Percentiles rank a stretch among this genome's conserved stretches.
These are phyloP conservation scores for Thecophora atra DNA, from an alignment of 2,888 invertebrate species.

Conservation along the genomic window DNA sequence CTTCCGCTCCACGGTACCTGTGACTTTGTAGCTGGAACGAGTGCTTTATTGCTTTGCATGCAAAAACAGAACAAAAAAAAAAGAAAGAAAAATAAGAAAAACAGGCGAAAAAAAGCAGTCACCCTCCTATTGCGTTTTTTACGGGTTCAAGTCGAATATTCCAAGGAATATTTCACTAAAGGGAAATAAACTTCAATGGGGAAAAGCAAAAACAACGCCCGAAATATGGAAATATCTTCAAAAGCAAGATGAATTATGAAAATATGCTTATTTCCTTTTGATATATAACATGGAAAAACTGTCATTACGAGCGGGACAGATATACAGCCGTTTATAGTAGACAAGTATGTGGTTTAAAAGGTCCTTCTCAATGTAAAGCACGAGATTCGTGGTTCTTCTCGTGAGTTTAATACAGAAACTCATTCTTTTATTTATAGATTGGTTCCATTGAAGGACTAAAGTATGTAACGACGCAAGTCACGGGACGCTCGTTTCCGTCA, in stretches of 20 bases:
- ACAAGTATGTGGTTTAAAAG: no score
- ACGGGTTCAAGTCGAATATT: neutral
- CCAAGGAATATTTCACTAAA: constrained; percentile 31
- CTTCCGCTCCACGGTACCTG: constrained; percentile 41
- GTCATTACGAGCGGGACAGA: constrained; percentile 20
- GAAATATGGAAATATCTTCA: constrained; percentile 43
- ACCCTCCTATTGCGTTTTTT: constrained; percentile 34
- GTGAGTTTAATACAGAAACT: no score
- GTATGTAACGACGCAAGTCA: no score
- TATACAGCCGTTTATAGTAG: no score
- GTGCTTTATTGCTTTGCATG: constrained; percentile 40
- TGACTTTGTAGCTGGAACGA: constrained; percentile 35
- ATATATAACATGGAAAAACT: constrained; percentile 28
- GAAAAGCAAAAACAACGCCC: constrained; percentile 12
- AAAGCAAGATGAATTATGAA: constrained; percentile 39
- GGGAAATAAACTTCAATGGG: constrained; percentile 44
- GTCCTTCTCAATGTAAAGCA: no score
- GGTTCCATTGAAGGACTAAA: no score
- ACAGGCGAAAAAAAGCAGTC: constrained; percentile 28
- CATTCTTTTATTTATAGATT: no score
- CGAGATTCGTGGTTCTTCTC: no score
- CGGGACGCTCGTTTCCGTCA: no score
- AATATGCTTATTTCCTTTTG: constrained; percentile 44
- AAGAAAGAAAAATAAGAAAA: constrained; percentile 5
- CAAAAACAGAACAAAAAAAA: constrained; percentile 17